These are phyloP conservation scores for Salarias fasciatus DNA, from an alignment of 2,797 vertebrate genomes.

Conservation along the genomic window DNA sequence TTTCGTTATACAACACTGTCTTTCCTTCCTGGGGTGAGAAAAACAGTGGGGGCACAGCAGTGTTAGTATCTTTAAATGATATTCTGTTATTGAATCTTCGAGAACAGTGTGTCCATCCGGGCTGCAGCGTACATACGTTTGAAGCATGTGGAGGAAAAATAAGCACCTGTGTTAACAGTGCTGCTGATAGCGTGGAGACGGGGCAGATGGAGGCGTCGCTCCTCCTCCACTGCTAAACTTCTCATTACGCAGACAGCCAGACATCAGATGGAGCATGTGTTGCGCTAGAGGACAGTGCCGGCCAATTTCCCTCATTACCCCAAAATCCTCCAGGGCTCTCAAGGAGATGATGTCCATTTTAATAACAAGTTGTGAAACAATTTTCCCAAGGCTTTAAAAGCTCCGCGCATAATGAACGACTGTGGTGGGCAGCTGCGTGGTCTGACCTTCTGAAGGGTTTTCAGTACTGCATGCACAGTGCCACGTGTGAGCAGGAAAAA, in stretches of 20 bases:
- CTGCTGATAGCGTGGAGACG: constrained; percentile 16
- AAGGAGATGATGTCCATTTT: constrained; percentile 59
- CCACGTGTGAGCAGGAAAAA: constrained; percentile 1
- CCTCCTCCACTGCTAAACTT: constrained; percentile 31
- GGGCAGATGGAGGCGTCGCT: constrained; percentile 28
- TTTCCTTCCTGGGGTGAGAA: constrained; percentile 1
- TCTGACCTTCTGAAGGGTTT: constrained; percentile 26
- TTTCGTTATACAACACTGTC: too few relatives aligned
- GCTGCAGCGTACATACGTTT: neutral
- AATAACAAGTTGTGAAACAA: constrained; percentile 53
- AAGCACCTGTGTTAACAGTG: constrained; percentile 24
- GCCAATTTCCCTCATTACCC: constrained; percentile 63
- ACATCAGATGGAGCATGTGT: constrained; percentile 46
- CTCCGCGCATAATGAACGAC: constrained; percentile 34
- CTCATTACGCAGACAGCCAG: constrained; percentile 49
- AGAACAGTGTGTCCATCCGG: neutral
- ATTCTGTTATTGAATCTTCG: constrained; percentile 10
- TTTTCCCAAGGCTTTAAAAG: constrained; percentile 46
- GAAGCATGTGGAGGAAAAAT: constrained; percentile 14
- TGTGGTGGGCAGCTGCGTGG: constrained; percentile 1
- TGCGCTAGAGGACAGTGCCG: constrained; percentile 48
- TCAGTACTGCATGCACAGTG: too few relatives aligned
- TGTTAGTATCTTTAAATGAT: neutral
- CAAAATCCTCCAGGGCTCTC: constrained; percentile 55
- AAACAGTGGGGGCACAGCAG: constrained; percentile 4